These are phyloP conservation scores for Venustaconcha ellipsiformis DNA, from an alignment of 1,140 invertebrate species.

Conservation along the genomic window DNA sequence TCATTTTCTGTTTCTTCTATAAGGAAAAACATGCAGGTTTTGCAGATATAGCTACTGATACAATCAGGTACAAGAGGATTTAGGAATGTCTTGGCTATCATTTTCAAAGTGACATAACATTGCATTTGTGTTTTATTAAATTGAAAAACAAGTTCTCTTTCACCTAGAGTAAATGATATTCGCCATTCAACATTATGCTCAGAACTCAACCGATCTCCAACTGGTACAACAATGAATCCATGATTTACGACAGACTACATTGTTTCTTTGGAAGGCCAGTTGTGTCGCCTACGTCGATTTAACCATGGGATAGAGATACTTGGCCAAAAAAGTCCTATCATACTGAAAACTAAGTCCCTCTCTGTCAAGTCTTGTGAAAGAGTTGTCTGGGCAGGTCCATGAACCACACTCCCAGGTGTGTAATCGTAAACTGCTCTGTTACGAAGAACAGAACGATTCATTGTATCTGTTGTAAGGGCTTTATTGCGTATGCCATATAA, in stretches of 20 bases:
- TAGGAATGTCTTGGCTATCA: constrained; percentile 4
- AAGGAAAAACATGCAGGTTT: neutral
- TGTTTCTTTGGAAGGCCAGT: neutral
- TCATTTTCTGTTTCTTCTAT: neutral
- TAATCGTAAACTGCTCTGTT: neutral
- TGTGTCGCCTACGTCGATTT: neutral
- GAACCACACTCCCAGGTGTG: neutral
- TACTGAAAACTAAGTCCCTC: neutral
- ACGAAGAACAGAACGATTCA: neutral
- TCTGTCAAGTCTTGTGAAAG: neutral
- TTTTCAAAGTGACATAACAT: constrained; percentile 3
- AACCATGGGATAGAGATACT: neutral
- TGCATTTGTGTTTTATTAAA: constrained; percentile 6
- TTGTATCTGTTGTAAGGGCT: neutral
- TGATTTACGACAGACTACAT: neutral
- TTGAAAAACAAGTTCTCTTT: constrained; percentile 7
- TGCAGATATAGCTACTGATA: constrained; percentile 3
- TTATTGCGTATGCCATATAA: neutral
- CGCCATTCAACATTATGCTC: constrained; percentile 3
- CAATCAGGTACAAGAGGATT: neutral
- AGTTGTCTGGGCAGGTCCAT: neutral
- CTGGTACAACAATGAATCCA: constrained; percentile 10
- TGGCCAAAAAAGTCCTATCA: neutral
- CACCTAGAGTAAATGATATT: constrained; percentile 3
- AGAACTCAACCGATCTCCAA: constrained; percentile 1